phyloP scores from a whole-genome alignment of 2,888 invertebrate genomes.

The Agrochola circellaris region DNA sequence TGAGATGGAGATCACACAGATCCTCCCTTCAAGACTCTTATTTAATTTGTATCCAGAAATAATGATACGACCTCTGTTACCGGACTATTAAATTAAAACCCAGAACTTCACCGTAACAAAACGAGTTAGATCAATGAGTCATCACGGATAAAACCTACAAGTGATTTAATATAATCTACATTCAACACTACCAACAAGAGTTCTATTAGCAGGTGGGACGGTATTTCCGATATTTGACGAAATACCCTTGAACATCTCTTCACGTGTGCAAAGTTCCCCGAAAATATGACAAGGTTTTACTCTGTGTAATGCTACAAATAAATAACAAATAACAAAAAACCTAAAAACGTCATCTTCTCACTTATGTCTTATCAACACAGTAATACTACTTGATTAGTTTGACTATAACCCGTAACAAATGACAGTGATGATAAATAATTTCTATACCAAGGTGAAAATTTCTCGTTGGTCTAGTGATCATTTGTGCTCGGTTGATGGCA shows the following conservation, averaged over 20 bases:
- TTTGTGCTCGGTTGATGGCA: too few species aligned
- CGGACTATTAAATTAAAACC: not conserved
- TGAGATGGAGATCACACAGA: not conserved
- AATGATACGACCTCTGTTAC: not conserved
- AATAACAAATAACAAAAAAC: conserved; percentile 28
- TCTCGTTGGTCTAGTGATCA: too few species aligned
- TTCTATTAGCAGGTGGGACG: not conserved
- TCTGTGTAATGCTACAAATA: conserved; percentile 24
- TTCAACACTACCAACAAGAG: conserved; percentile 7
- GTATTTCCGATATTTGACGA: conserved; percentile 10
- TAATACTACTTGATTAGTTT: too few species aligned
- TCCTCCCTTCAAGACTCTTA: not conserved
- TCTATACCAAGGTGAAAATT: not conserved
- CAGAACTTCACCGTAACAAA: not conserved
- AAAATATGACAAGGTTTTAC: conserved; percentile 16
- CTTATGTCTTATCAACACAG: not conserved
- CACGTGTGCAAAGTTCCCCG: conserved; percentile 13
- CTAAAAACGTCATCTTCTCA: conserved; percentile 3
- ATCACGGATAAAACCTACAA: not conserved
- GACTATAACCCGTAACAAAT: not conserved
- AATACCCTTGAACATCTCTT: conserved; percentile 29
- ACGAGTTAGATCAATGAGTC: conserved; percentile 5
- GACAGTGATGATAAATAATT: not conserved
- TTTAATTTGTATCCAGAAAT: not conserved
- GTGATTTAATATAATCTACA: conserved; percentile 3